phyloP scores from a whole-genome alignment of 1,140 invertebrate species.

The Zaprionus davidi region DNA sequence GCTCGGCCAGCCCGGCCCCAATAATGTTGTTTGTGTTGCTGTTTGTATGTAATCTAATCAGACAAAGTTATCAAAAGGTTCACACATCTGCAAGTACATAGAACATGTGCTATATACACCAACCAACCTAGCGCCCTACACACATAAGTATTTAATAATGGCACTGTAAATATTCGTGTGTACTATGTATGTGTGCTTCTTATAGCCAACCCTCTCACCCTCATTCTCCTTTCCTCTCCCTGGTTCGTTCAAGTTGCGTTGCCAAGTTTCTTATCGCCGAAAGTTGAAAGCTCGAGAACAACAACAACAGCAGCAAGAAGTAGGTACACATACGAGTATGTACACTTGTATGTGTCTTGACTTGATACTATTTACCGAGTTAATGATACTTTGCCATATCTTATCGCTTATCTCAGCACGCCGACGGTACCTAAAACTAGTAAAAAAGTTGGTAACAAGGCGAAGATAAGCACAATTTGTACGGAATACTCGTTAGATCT shows the following conservation, averaged over 20 bases:
- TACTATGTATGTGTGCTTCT: neutral
- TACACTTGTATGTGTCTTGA: neutral
- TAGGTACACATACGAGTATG: neutral
- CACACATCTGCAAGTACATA: constrained; percentile 13
- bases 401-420: constrained; percentile 30
- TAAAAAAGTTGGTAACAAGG: constrained; percentile 3
- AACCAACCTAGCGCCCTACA: neutral
- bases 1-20: constrained; percentile 18
- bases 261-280: constrained; percentile 56
- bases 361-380: constrained; percentile 8
- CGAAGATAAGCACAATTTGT: neutral
- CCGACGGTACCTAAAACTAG: constrained; percentile 7
- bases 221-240: neutral
- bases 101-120: constrained; percentile 28
- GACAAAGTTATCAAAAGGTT: constrained; percentile 67
- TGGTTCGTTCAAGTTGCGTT: constrained; percentile 17
- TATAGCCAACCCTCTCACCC: neutral
- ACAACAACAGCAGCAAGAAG: constrained; percentile 17
- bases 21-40: constrained; percentile 22
- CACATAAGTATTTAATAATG: constrained; percentile 42
- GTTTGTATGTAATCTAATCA: constrained; percentile 72
- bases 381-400: constrained; percentile 27
- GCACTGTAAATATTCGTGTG: constrained; percentile 36
- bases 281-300: constrained; percentile 26
- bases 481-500: neutral